Base-by-base conservation (phyloP, 2,888 invertebrate species). In the Lithodes maja region DNA sequence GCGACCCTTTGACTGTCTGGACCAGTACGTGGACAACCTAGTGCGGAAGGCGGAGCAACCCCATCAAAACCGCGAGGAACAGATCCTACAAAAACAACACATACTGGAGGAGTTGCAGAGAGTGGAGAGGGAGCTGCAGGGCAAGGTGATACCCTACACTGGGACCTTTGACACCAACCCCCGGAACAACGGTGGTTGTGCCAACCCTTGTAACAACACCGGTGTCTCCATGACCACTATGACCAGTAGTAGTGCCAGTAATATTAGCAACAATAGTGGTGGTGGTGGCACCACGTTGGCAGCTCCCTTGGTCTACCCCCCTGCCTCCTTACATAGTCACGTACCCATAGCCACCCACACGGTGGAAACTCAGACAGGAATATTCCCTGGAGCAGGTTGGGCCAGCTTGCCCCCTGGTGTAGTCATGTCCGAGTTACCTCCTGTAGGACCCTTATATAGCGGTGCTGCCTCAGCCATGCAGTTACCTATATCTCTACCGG, bases 31-130 rank as follows among this genome's bases (percentile, higher is more conserved):
- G 74, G 82, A 92, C 83, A 88, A 86, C 83, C 55, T 86, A n/a
- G 88, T 86, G n/a, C 86, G 84, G 71, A 88, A 90, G 78, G 87
- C 88, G 5, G 90, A 90, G 71, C 90, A 90, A 69, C 87, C 87
- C 15, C 87, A 83, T 52, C 88, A 86, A 53, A 93, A 93, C 75
- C 93, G 93, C 83, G 94, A 96, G 92, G 96, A 96, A 92, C 96
- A 96, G 92, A 95, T 95, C 91, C 94, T 95, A 85, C 95, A 96
- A 92, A 95, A 96, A 93, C 96, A 96, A 93, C 96, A 96, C 93
- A 96, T 96, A 92, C 94, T 96, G 61, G 96, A 96, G 93, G 96
- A 96, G 93, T 93, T 96, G 91, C 95, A 96, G 95, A 95, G 95
- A 94, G 96, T 96, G 90, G 96, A 96, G 93, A 94, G 96, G 92